Percentiles rank a stretch among this genome's conserved stretches.
Evolutionary conservation across 2,888 invertebrate species (phyloP).

Genomic region (Ganaspis brasiliensis): DNA sequence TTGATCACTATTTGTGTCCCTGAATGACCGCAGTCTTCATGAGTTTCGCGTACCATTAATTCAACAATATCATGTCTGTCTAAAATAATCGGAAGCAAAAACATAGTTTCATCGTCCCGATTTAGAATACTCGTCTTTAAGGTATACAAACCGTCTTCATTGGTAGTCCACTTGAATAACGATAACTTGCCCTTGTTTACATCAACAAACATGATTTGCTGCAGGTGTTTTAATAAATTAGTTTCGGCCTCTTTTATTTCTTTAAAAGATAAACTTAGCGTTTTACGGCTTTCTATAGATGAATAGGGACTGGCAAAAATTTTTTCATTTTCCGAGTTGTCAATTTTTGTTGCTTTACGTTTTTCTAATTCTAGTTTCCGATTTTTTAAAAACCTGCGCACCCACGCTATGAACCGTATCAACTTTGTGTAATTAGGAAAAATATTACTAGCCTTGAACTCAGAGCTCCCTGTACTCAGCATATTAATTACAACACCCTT

Average conservation of each 20-base stretch:
- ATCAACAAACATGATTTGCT: constrained; percentile 2
- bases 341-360: too few relatives aligned
- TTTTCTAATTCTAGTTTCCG: too few relatives aligned
- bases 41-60: constrained; percentile 14
- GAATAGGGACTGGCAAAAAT: too few relatives aligned
- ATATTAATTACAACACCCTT: constrained; percentile 37
- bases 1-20: constrained; percentile 40
- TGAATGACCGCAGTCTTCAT: constrained; percentile 52
- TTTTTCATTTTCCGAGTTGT: too few relatives aligned
- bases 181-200: neutral
- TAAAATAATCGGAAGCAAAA: neutral
- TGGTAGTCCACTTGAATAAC: neutral
- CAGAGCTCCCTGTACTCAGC: neutral
- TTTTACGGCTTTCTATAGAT: too few relatives aligned
- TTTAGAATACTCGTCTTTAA: constrained; percentile 33
- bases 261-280: too few relatives aligned
- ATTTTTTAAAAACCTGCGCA: too few relatives aligned
- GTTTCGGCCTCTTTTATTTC: too few relatives aligned
- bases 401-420: too few relatives aligned
- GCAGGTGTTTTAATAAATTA: neutral
- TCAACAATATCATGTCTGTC: neutral
- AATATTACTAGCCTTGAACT: neutral
- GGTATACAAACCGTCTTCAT: constrained; percentile 1
- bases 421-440: neutral
- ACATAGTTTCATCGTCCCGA: constrained; percentile 26